Conservation (phyloP, 2,113 vertebrate genomes). For the Austrofundulus limnaeus region DNA sequence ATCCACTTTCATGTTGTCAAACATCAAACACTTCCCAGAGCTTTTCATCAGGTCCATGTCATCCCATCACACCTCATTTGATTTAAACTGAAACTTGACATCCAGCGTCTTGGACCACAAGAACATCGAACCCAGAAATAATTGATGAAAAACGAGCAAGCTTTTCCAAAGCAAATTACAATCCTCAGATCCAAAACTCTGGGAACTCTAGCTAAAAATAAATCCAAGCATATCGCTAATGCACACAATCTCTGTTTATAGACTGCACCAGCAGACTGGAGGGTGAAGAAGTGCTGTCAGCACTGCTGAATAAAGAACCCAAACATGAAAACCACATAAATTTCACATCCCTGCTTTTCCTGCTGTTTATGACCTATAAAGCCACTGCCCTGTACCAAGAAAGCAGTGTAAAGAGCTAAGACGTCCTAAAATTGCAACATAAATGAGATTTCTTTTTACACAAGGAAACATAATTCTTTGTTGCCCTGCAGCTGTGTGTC, state of each 20-base stretch:
- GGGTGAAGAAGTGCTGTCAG: slow-evolving; percentile 31
- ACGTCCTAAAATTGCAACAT: slow-evolving; percentile 28
- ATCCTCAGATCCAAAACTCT: slow-evolving; percentile 6
- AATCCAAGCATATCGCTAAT: slow-evolving; percentile 7
- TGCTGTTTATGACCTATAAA: slow-evolving; percentile 57
- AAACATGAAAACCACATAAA: slow-evolving; percentile 27
- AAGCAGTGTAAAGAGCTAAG: slow-evolving; percentile 15
- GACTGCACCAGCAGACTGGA: slow-evolving; percentile 13
- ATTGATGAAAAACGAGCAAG: not conserved
- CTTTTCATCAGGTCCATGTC: slow-evolving; percentile 7
- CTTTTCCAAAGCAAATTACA: slow-evolving; percentile 9
- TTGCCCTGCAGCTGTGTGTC: slow-evolving; percentile 9
- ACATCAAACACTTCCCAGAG: slow-evolving; percentile 47
- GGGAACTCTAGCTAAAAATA: slow-evolving; percentile 10
- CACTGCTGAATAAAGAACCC: slow-evolving; percentile 24
- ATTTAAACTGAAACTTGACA: slow-evolving; percentile 4
- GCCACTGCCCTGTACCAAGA: slow-evolving; percentile 16
- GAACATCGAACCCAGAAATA: not conserved
- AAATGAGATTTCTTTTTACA: slow-evolving; percentile 24
- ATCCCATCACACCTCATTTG: not conserved
- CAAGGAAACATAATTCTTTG: slow-evolving; percentile 15
- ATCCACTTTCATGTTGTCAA: slow-evolving; percentile 47
- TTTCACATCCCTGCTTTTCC: slow-evolving; percentile 38
- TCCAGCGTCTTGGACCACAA: not conserved
- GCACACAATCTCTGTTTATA: slow-evolving; percentile 12